Evolutionary conservation across 2,888 invertebrate genomes (phyloP).

Genomic region (Oxyteleia sp.): DNA sequence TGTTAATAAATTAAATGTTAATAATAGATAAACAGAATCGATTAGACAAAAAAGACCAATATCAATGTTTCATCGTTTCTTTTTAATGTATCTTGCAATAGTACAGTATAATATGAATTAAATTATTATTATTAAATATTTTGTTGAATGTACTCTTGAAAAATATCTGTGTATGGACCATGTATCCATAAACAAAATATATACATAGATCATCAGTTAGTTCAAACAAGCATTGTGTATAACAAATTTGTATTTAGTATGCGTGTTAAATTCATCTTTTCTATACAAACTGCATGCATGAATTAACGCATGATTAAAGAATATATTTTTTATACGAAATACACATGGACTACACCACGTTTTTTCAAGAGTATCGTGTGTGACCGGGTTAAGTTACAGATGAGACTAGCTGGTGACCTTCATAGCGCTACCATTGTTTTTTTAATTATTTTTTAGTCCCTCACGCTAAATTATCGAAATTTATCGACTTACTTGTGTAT

Average conservation of each 20-base stretch:
- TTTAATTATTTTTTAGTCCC: slow-evolving; percentile 77
- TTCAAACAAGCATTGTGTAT: not conserved
- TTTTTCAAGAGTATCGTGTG: slow-evolving; percentile 79
- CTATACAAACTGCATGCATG: not conserved
- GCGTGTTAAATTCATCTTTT: not conserved
- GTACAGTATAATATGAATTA: slow-evolving; percentile 87
- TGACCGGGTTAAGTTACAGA: slow-evolving; percentile 86
- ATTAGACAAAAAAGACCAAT: slow-evolving; percentile 9
- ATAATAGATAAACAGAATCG: too few relatives aligned
- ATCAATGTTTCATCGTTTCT: slow-evolving; percentile 79
- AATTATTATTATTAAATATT: slow-evolving; percentile 87
- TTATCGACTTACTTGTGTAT: slow-evolving; percentile 65
- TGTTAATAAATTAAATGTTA: too few relatives aligned
- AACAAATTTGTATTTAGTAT: not conserved
- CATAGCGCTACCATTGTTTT: slow-evolving; percentile 83
- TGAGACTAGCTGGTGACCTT: slow-evolving; percentile 86
- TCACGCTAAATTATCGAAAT: slow-evolving; percentile 81
- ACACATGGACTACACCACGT: not conserved
- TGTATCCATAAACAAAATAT: not conserved
- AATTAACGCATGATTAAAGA: not conserved
- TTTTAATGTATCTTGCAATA: slow-evolving; percentile 87
- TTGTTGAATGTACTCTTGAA: slow-evolving; percentile 82
- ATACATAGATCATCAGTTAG: not conserved
- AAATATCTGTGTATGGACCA: not conserved
- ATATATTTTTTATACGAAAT: not conserved